Base-by-base conservation (phyloP, 2,797 vertebrate genomes). In the Coregonus ussuriensis region DNA sequence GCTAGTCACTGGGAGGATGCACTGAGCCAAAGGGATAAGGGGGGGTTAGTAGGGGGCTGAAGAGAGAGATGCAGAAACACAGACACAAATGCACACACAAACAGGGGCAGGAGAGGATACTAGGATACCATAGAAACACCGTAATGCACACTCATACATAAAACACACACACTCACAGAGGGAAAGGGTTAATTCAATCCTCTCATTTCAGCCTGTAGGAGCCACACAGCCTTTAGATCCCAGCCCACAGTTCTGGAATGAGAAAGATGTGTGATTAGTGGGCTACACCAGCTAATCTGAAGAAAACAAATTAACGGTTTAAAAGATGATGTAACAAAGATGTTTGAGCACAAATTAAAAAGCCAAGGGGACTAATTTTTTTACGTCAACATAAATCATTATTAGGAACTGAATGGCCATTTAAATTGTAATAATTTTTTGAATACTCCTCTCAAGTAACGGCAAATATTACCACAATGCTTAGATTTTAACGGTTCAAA, bases 241-340 rank as follows among this genome's bases (percentile, higher is more conserved):
- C 72, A 78, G 74, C 87, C 83, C 85, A 88, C 80, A 82, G 53
- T 65, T 71, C 68, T 59, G 77, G 74, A 79, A 79, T 21, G 71
- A 69, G 51, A 70, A 70, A 79, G 71, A 68, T 79, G 77, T 71
- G 52, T 67, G 79, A 83, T 87, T 83, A 82, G 74, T 53, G 33
- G 25, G 72, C 66, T 67, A 73, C 70, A 86, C 29, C 74, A 75
- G 65, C 67, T 80, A 79, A 89, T 88, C 83, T 80, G n/a, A 76
- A 76, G 65, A 82, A 86, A 80, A 83, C 75, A 78, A 84, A 87
- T 85, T 77, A 81, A 70, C 72, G 56, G 63, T 80, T 87, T 78
- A 79, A 76, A 77, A 74, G 68, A 77, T 76, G 51, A 84, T 78
- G 67, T 35, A 81, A 79, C 74, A 87, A 83, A 85, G 74, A 83